These are phyloP conservation scores for Ophioderma brevispina DNA, from an alignment of 35 echinoderm and acorn worm species.

Conservation along the genomic window DNA sequence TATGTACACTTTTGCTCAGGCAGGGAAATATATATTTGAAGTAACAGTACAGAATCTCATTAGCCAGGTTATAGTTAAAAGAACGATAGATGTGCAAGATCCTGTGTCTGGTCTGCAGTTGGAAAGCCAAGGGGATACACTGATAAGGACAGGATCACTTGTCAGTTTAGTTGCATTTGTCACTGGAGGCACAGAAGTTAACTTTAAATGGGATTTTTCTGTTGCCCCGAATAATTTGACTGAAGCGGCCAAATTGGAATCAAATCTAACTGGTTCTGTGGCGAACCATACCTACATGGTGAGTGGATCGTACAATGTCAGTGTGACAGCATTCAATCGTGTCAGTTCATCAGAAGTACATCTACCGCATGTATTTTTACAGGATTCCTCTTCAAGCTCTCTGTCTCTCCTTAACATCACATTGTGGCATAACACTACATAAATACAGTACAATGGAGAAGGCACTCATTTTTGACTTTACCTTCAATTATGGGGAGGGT, in stretches of 20 bases:
- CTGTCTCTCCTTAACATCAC: not conserved
- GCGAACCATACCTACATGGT: constrained; percentile 45
- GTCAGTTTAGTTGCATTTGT: constrained; percentile 16
- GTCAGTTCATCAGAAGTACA: constrained; percentile 19
- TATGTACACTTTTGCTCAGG: constrained; percentile 22
- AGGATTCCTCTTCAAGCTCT: constrained; percentile 41
- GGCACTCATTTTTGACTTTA: constrained; percentile 42
- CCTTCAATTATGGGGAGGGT: not conserved
- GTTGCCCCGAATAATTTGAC: not conserved
- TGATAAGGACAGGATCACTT: not conserved
- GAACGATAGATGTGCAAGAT: constrained; percentile 32
- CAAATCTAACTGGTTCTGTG: not conserved
- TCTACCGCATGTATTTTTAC: constrained; percentile 1
- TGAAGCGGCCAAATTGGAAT: not conserved
- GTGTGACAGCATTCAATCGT: constrained; percentile 35
- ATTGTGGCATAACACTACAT: not conserved
- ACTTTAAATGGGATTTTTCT: constrained; percentile 46
- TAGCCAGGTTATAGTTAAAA: not conserved
- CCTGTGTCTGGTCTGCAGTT: constrained; percentile 6
- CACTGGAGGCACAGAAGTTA: constrained; percentile 8
- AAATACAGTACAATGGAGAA: not conserved
- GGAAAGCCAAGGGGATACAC: not conserved
- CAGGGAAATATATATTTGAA: constrained; percentile 35
- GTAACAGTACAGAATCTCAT: constrained; percentile 50
- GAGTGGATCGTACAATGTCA: constrained; percentile 38